Evolutionary conservation across 2,113 vertebrate species (phyloP).

Genomic region (Crotalus viridis): DNA sequence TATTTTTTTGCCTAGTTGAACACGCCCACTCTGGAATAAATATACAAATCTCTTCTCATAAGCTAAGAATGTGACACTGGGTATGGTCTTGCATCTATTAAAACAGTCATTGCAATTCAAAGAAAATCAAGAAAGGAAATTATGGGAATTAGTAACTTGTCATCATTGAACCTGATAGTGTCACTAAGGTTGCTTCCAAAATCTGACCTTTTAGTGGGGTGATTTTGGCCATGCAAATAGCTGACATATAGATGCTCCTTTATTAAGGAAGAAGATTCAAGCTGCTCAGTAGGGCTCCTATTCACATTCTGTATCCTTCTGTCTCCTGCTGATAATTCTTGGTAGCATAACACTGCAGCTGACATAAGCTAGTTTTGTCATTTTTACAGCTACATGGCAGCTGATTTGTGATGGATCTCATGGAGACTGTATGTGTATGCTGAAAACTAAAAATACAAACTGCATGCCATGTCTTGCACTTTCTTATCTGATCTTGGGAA

Average conservation of each 20-base stretch:
- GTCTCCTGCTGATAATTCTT: not conserved
- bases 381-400: not conserved
- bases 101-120: not conserved
- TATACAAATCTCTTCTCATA: not conserved
- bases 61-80: not conserved
- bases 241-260: not conserved
- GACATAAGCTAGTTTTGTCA: not conserved
- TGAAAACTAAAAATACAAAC: not conserved
- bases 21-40: not conserved
- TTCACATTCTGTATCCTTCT: not conserved
- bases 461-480: not conserved
- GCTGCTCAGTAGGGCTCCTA: not conserved
- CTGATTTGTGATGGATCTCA: not conserved
- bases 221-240: not conserved
- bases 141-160: not conserved
- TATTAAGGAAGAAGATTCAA: not conserved
- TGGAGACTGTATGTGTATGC: not conserved
- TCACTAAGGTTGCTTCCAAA: not conserved
- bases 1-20: not conserved
- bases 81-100: not conserved
- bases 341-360: not conserved
- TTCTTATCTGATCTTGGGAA: too few species aligned
- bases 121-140: not conserved
- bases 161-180: not conserved
- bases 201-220: not conserved